Base-by-base conservation (phyloP, 2,113 vertebrate species). In the Ascaphus truei region DNA sequence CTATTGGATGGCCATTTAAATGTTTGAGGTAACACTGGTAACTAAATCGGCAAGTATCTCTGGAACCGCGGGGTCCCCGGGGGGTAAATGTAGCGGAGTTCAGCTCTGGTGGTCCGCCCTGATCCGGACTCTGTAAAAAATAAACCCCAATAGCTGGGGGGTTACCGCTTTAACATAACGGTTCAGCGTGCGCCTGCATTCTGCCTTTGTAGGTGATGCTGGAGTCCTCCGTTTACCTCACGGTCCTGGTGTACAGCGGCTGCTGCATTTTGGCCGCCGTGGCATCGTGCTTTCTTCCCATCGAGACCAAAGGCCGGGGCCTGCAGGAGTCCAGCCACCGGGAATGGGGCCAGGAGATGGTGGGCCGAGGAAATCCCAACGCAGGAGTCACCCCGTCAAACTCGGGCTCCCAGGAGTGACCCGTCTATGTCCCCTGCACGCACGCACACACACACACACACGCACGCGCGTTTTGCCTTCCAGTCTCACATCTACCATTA, bases 331-430 rank as follows among this genome's bases (percentile, higher is more conserved):
- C 96, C 77, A 96, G 92, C 81, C 94, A 96, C 74, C 89, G 83
- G 1, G 94, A 98, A 56, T 98, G 96, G 97, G 97, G 97, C 26
- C 97, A 99, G 80, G 97, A 99, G 87, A 99, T 99, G 97, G 92
- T 91, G 43, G 96, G 96, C 29, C 88, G 93, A 41, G 89, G 87
- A 36, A 79, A 80, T 18, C 88, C 83, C 0, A 88, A 84, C 45
- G 78, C 75, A 3, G 85, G 71, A 1, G 84, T 90, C 73, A 80
- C 89, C 72, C 88, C 84, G 60, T 94, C 93, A 20, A 88, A 86
- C 81, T 92, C 93, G 0, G 86, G 88, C 25, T 94, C 94, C 0
- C 94, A 96, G 77, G 90, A 94, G 52, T 96, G 86, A 94, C 4
- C 43, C 73, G 62, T n/a, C n/a, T 25, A 33, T 45, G 29, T 20